A percentile compares a stretch with the other conserved stretches of the same genome.
These are phyloP conservation scores for Leptoclinus maculatus DNA, from an alignment of 2,797 vertebrate species.

Conservation along the genomic window DNA sequence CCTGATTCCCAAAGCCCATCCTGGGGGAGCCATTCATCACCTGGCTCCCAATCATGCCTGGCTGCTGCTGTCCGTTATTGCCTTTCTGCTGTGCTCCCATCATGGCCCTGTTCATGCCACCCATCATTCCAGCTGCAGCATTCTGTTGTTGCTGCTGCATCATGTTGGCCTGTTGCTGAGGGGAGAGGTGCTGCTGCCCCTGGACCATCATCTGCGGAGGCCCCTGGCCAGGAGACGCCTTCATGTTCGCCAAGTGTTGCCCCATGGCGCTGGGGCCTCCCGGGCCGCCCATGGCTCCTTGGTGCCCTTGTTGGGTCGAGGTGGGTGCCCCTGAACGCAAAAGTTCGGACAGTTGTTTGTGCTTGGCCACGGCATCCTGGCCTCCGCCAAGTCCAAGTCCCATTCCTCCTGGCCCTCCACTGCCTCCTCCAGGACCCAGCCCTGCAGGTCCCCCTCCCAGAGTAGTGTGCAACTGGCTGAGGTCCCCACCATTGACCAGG, in stretches of 20 bases:
- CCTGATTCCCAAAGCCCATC: conserved; percentile 91
- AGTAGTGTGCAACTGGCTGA: conserved; percentile 93
- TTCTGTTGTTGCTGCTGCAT: conserved; percentile 84
- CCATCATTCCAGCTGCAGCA: conserved; percentile 88
- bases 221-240: conserved; percentile 90
- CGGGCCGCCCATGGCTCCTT: conserved; percentile 79
- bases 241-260: conserved; percentile 93
- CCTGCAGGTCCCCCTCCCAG: conserved; percentile 82
- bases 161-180: conserved; percentile 83
- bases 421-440: conserved; percentile 74
- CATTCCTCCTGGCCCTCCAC: conserved; percentile 72
- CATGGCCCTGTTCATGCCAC: conserved; percentile 92
- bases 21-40: conserved; percentile 98
- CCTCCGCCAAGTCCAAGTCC: conserved; percentile 76
- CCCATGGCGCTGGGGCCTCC: conserved; percentile 79
- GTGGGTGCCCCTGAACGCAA: conserved; percentile 85
- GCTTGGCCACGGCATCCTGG: conserved; percentile 98
- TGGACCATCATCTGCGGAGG: conserved; percentile 90
- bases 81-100: conserved; percentile 90
- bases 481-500: conserved; percentile 93
- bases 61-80: conserved; percentile 87
- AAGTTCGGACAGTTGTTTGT: conserved; percentile 98
- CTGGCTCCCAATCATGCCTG: conserved; percentile 94
- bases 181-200: conserved; percentile 84
- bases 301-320: conserved; percentile 84